Evolutionary conservation across 2,113 vertebrate genomes (phyloP), one percentile per base, ranked within the genome.

Genomic region (Rhinichthys klamathensis): DNA sequence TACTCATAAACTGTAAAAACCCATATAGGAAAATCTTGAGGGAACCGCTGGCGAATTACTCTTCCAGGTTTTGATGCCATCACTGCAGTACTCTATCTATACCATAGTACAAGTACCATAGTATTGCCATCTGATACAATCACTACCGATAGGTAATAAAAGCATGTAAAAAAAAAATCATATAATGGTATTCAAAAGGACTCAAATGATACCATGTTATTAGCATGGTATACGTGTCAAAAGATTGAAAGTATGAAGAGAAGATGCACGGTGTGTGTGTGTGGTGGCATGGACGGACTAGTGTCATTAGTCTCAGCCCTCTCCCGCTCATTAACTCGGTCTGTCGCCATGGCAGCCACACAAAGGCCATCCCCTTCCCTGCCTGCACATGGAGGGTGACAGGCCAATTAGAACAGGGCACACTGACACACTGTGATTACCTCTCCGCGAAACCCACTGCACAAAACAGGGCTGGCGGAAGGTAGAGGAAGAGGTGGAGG

Each of bases 281-380:
- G 76, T 74, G 30, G 65, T 49, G 78, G 35, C 65, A 65, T 93
- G 92, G 92, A 92, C 91, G 91, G 92, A 92, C 91, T 89, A 90
- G 92, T 94, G 94, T 93, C 93, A 94, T 95, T 94, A 94, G 93
- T 95, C 93, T 94, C 93, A 93, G 93, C 90, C 84, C 89, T 93
- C 91, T 93, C 92, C 44, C 88, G 91, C 93, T 93, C 93, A 93
- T 94, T 94, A 94, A 93, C 93, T 90, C 90, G 88, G 92, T 90
- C 91, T 91, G 94, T 94, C 93, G 84, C 93, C 91, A 93, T 94
- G 93, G 93, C 92, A 93, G 92, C 94, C 91, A 89, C 89, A 93
- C 93, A 93, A 94, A 93, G 93, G 91, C 90, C 89, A 74, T 84
- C 91, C n/a, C 90, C 87, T 89, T 88, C 89, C 80, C 65, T 76